Conservation (phyloP, 2,797 vertebrate genomes). For the Salmo trutta region DNA sequence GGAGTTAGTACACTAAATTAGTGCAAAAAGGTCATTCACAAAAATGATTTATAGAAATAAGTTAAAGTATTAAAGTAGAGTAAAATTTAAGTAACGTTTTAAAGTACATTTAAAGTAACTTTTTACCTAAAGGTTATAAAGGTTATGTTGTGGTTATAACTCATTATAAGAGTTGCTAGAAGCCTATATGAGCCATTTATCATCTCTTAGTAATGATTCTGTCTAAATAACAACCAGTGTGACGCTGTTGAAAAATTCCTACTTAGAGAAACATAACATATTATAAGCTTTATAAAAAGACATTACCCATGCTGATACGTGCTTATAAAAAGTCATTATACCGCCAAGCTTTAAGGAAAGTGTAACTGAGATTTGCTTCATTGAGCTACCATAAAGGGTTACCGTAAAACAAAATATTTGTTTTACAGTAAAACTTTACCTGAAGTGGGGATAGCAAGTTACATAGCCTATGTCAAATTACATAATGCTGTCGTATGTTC, state of each 20-base stretch:
- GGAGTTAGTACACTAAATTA: background rate
- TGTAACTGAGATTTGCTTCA: background rate
- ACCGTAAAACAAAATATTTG: background rate
- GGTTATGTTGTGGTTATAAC: background rate
- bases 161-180: background rate
- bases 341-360: background rate
- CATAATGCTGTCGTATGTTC: background rate
- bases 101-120: background rate
- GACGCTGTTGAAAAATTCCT: too few relatives aligned
- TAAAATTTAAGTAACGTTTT: background rate
- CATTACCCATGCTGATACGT: background rate
- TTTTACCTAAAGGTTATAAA: background rate
- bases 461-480: background rate
- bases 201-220: background rate
- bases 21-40: too few relatives aligned
- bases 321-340: background rate
- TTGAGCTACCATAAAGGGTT: background rate
- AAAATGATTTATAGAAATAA: too few relatives aligned
- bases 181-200: background rate
- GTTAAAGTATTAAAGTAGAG: too few relatives aligned
- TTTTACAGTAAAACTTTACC: background rate
- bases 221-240: background rate
- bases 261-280: background rate
- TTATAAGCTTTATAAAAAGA: background rate
- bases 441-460: background rate